A percentile compares a stretch with the other conserved stretches of the same genome.
These are phyloP conservation scores for Loriculus beryllinus DNA, from an alignment of 2,797 vertebrate species.

Conservation along the genomic window DNA sequence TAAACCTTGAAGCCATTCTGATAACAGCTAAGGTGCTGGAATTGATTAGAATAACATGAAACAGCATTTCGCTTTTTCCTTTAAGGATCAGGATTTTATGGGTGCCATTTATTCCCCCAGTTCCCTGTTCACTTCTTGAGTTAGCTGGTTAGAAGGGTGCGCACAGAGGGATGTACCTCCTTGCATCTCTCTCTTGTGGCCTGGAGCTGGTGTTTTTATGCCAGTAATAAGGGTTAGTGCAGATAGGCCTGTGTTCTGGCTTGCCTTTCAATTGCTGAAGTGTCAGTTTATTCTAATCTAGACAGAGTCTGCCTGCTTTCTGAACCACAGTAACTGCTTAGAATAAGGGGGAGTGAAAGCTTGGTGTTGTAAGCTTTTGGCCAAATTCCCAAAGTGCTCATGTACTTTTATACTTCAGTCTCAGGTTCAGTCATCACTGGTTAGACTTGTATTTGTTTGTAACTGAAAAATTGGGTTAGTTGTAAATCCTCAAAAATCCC, in stretches of 20 bases:
- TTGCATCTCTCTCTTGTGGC: neutral
- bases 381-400: neutral
- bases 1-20: neutral
- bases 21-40: neutral
- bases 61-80: neutral
- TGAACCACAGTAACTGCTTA: neutral
- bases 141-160: neutral
- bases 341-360: accelerated
- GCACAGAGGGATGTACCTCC: neutral
- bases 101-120: neutral
- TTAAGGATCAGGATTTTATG: neutral
- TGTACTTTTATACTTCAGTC: neutral
- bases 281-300: neutral
- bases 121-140: neutral
- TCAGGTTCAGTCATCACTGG: neutral
- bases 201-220: neutral
- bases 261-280: neutral
- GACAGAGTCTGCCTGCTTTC: neutral
- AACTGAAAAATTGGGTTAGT: neutral
- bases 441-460: neutral
- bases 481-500: neutral
- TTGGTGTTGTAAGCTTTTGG: neutral
- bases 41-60: neutral
- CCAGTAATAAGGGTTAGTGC: neutral
- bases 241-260: neutral